These are phyloP conservation scores for Zaprionus obscuricornis DNA, from an alignment of 2,888 invertebrate genomes.

Conservation along the genomic window DNA sequence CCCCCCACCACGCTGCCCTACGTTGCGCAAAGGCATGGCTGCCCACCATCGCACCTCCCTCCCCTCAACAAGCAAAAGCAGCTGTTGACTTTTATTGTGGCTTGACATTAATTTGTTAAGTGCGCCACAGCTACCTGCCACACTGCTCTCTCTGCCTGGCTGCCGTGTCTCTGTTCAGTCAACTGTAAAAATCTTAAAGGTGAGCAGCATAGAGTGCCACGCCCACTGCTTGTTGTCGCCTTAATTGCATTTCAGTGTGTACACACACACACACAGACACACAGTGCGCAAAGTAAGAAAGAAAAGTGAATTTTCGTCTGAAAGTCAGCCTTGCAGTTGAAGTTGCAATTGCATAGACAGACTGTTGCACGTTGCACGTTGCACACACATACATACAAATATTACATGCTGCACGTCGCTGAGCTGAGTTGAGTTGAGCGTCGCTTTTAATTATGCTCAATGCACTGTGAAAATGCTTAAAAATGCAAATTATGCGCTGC, in stretches of 20 bases:
- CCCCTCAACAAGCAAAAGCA: constrained; percentile 45
- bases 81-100: constrained; percentile 78
- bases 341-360: too few species aligned
- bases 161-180: constrained; percentile 15
- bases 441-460: constrained; percentile 70
- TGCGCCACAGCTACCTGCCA: constrained; percentile 53
- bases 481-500: constrained; percentile 72
- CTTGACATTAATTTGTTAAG: constrained; percentile 78
- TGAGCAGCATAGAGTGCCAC: constrained; percentile 38
- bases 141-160: constrained; percentile 21
- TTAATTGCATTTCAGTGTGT: neutral
- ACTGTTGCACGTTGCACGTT: constrained; percentile 3
- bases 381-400: too few species aligned
- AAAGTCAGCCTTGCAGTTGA: too few species aligned
- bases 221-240: neutral
- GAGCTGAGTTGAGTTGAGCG: neutral
- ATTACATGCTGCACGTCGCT: constrained; percentile 3
- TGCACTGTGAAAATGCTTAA: constrained; percentile 73
- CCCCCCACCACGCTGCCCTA: too few species aligned
- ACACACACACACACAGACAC: too few species aligned
- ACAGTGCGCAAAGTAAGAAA: too few species aligned
- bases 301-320: too few species aligned
- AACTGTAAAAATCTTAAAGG: constrained; percentile 54
- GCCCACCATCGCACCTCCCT: neutral
- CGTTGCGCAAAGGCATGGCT: too few species aligned